Conservation (phyloP, 2,113 vertebrate genomes). For the Rhadina sibilatrix region DNA sequence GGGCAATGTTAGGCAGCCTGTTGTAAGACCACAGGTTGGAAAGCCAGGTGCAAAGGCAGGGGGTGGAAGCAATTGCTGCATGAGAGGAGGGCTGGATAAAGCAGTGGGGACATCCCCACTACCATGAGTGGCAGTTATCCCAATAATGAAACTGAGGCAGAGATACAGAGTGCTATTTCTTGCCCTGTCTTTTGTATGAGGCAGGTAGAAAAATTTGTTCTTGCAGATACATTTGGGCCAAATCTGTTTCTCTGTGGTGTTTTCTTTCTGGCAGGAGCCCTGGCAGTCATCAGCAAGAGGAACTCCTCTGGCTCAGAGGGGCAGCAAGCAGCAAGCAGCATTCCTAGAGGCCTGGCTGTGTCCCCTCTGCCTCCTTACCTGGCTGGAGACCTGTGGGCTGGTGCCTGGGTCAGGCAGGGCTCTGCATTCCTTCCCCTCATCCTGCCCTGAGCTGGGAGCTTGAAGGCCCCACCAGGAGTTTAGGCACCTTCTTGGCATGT, state of each 20-base stretch:
- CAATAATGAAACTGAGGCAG: not conserved
- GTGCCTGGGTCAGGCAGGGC: not conserved
- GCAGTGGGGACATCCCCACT: not conserved
- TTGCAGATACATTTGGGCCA: not conserved
- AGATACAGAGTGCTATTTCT: not conserved
- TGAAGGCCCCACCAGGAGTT: not conserved
- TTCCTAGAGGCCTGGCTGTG: fast-evolving
- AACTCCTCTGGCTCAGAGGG: not conserved
- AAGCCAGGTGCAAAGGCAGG: not conserved
- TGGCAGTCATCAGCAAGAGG: not conserved
- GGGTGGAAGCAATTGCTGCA: not conserved
- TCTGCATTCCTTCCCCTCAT: not conserved
- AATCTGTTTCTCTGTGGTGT: not conserved
- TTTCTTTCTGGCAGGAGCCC: not conserved
- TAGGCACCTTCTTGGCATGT: not conserved
- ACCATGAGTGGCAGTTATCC: not conserved
- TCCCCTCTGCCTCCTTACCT: not conserved
- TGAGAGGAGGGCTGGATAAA: not conserved
- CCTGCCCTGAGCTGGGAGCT: not conserved
- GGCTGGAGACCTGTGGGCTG: not conserved
- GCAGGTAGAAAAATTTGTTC: not conserved
- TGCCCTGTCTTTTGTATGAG: not conserved
- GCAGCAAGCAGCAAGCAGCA: fast-evolving
- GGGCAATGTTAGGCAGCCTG: not conserved
- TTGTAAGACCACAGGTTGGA: not conserved